Evolutionary conservation across 2,888 invertebrate species (phyloP).

Genomic region (Scrobipalpa atriplicella): DNA sequence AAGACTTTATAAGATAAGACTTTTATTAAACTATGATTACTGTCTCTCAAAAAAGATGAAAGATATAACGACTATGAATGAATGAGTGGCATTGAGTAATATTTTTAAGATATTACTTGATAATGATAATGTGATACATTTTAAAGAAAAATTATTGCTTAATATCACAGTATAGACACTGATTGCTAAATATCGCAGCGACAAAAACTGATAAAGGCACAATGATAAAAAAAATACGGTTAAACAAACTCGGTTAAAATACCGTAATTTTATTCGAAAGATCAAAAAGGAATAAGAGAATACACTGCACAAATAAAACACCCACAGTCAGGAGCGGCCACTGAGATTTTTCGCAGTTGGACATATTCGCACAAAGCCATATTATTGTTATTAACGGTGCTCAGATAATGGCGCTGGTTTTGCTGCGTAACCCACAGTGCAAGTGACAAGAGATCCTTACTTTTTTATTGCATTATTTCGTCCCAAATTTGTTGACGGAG

Average conservation of each 20-base stretch:
- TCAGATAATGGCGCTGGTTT: slow-evolving; percentile 60
- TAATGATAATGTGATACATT: too few species aligned
- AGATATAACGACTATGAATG: too few species aligned
- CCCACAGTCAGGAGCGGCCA: slow-evolving; percentile 21
- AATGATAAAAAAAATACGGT: not conserved
- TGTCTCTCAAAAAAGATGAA: too few species aligned
- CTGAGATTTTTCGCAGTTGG: slow-evolving; percentile 55
- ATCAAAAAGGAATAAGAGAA: not conserved
- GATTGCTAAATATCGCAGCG: too few species aligned
- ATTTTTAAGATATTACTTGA: too few species aligned
- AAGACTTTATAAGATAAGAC: too few species aligned
- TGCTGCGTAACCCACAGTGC: slow-evolving; percentile 49
- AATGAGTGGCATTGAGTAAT: too few species aligned
- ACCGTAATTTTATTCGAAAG: not conserved
- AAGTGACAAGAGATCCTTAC: slow-evolving; percentile 35
- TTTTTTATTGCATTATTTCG: too few species aligned
- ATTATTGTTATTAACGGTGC: slow-evolving; percentile 59
- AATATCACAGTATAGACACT: too few species aligned
- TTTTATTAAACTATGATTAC: too few species aligned
- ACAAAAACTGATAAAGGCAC: not conserved
- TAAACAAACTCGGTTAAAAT: not conserved
- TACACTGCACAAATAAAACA: slow-evolving; percentile 3
- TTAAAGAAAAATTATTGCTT: too few species aligned
- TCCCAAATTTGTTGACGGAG: too few species aligned
- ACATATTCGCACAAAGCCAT: slow-evolving; percentile 61